Percentiles rank a stretch among this genome's conserved stretches.
Conservation (phyloP, 2,888 invertebrate genomes). For the Agriotes lineatus region DNA sequence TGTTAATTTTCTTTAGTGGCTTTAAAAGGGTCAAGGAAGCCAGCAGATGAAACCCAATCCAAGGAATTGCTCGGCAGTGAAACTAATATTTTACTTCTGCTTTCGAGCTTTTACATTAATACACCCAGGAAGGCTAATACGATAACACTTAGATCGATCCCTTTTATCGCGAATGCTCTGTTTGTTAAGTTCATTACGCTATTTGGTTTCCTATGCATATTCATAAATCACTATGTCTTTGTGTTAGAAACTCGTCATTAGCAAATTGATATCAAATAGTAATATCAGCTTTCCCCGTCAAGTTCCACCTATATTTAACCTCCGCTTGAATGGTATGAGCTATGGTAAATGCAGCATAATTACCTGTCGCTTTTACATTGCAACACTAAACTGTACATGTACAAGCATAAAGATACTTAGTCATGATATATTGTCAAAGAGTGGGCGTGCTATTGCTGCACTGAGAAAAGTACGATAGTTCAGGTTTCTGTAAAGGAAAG, state of each 20-base stretch:
- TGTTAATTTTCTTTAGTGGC: too few species aligned
- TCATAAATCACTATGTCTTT: slow-evolving; percentile 22
- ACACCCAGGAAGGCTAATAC: slow-evolving; percentile 4
- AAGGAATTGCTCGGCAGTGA: neutral
- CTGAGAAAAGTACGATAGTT: too few species aligned
- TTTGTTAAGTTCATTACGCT: slow-evolving; percentile 13
- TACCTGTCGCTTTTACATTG: too few species aligned
- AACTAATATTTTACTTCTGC: slow-evolving; percentile 12
- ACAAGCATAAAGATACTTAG: too few species aligned
- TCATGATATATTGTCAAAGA: too few species aligned
- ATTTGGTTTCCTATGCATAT: slow-evolving; percentile 16
- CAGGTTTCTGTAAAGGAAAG: too few species aligned
- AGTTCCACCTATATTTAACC: too few species aligned
- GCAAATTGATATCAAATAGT: slow-evolving; percentile 13
- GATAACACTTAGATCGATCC: slow-evolving; percentile 8
- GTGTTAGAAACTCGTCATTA: neutral
- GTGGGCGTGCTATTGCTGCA: too few species aligned
- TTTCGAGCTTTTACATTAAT: slow-evolving; percentile 16
- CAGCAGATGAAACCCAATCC: slow-evolving; percentile 9
- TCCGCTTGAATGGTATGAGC: too few species aligned
- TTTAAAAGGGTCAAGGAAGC: too few species aligned
- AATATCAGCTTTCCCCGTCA: slow-evolving; percentile 15
- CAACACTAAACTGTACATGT: too few species aligned
- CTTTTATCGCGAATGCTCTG: slow-evolving; percentile 4
- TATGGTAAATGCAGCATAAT: too few species aligned